phyloP scores from a whole-genome alignment of 2,113 vertebrate species.

The Sarotherodon lohbergeri region DNA sequence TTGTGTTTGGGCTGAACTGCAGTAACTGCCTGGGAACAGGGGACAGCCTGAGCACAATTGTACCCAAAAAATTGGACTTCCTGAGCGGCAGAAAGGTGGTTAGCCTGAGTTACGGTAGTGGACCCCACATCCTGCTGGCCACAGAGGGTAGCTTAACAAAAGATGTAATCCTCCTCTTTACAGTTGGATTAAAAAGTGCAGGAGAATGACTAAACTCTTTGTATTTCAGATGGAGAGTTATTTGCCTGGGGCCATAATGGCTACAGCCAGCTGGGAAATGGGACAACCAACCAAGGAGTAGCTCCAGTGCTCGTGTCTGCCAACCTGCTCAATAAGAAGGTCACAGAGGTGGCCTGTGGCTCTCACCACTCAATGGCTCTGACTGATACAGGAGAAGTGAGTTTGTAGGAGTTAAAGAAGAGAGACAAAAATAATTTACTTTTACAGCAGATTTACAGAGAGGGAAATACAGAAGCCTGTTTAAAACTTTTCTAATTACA shows the following conservation, averaged over 20 bases:
- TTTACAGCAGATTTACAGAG: neutral
- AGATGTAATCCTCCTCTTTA: neutral
- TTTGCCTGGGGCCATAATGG: constrained; percentile 97
- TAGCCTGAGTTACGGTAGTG: constrained; percentile 92
- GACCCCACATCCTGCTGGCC: constrained; percentile 88
- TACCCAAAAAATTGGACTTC: constrained; percentile 89
- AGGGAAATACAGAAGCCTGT: neutral
- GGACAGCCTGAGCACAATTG: constrained; percentile 90
- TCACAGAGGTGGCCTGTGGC: constrained; percentile 90
- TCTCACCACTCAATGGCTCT: constrained; percentile 94
- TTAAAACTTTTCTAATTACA: neutral
- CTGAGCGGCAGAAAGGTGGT: constrained; percentile 91
- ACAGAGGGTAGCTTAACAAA: constrained; percentile 81
- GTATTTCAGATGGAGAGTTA: constrained; percentile 84
- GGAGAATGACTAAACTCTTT: neutral
- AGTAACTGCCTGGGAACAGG: constrained; percentile 95
- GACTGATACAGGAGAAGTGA: constrained; percentile 90
- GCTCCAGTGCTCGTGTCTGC: constrained; percentile 86
- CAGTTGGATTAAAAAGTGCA: neutral
- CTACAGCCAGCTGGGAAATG: constrained; percentile 95
- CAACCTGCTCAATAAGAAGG: constrained; percentile 85
- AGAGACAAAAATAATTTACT: neutral
- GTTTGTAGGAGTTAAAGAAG: constrained; percentile 23
- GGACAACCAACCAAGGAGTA: constrained; percentile 88
- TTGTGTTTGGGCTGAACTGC: constrained; percentile 91